Evolutionary conservation across 1,140 invertebrate species (phyloP), one percentile per base, ranked within the genome.

Genomic region (Pseudobourletiella spinata): DNA sequence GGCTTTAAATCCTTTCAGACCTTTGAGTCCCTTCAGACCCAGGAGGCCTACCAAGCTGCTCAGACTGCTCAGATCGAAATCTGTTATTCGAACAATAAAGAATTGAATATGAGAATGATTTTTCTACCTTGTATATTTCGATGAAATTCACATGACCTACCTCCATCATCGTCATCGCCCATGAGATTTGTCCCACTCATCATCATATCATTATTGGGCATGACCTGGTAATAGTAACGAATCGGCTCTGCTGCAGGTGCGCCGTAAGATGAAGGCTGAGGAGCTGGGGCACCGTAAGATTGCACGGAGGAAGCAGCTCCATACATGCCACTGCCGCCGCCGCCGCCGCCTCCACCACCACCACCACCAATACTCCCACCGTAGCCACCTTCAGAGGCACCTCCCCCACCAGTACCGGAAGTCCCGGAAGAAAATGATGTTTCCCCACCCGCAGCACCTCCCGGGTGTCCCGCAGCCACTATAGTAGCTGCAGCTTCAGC

Each of bases 21-120:
- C 52, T 55, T 55, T 55, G 14, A 51, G 22, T 4, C 48, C 48
- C 22, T 55, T 55, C 2, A 55, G 3, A 35, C 52, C 52, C 15
- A 22, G 11, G 20, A 29, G 24, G 3, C 50, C 50, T 4, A 6
- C 25, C 3, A 52, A 4, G 14, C 14, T 46, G 22, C 44, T n/a
- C n/a, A n/a, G n/a, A n/a, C n/a, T n/a, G n/a, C n/a, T n/a, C n/a
- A n/a, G n/a, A n/a, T n/a, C n/a, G n/a, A n/a, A n/a, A n/a, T 39
- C 8, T 8, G 18, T 48, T 11, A 48, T 48, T 18, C 44, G 4
- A 4, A 8, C 4, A 16, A 25, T 14, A 16, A 3, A 4, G 16
- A 11, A 52, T 52, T 28, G 6, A 52, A 29, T 25, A 52, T 11
- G 6, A 24, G 29, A 52, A 3, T 11, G 22, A 24, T 4, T 6